Evolutionary conservation across 1,140 invertebrate genomes (phyloP), one percentile per base, ranked within the genome.

Genomic region (Heliothis subflexa): DNA sequence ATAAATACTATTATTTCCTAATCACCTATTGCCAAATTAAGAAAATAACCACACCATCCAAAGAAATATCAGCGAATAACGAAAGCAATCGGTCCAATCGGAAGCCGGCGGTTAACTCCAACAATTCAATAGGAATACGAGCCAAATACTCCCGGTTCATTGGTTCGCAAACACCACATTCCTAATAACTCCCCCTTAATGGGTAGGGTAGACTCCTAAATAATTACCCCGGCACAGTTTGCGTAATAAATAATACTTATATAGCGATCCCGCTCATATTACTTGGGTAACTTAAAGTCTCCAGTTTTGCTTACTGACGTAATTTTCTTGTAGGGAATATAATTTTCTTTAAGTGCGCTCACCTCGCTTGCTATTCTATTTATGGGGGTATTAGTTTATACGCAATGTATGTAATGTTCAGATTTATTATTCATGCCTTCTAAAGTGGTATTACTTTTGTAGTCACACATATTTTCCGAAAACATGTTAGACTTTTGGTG

Each of bases 241-340:
- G 85, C 68, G 85, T 81, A 86, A 89, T 89, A 89, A 89, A 89
- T 89, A 88, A 88, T 88, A 89, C 88, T 88, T 89, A 88, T 86
- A 87, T 81, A 81, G 62, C 71, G 52, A 85, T 83, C 81, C 81
- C 40, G 71, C 66, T 82, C 81, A 82, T 81, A 82, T 84, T 79
- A 80, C 84, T 74, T 68, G 80, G 80, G 78, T 80, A 81, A 80
- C 45, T 86, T 86, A 85, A 86, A 85, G 82, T 83, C 78, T 33
- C 70, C 71, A 33, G 71, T 28, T 86, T 85, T 81, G 80, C 47
- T 70, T 49, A 70, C 18, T 25, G 13, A 70, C 21, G 52, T 21
- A 28, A 21, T 61, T 12, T 14, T 68, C 18, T 50, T 18, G 49
- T 68, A 52, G 28, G 66, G 50, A 66, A 52, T 70, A 25, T 70